Evolutionary conservation across 2,797 vertebrate genomes (phyloP), one percentile per base, ranked within the genome.

Genomic region (Artibeus jamaicensis): DNA sequence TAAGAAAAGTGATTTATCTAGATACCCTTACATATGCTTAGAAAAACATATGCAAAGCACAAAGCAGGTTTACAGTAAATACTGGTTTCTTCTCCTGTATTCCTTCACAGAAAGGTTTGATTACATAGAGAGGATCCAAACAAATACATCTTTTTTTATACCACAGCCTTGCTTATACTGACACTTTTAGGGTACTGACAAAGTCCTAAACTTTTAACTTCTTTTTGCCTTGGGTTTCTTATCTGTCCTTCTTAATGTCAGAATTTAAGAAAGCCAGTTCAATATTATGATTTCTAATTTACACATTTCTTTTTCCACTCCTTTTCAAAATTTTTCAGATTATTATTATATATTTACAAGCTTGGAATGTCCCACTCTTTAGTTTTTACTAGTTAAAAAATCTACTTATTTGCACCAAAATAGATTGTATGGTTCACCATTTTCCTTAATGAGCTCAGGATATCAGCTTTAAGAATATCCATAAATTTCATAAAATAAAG

Each of bases 401-500:
- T 77, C 67, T n/a, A 74, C 2, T 92, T 87, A 78, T 32, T n/a
- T 90, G 15, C 2, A 96, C 37, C 34, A 46, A 73, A 93, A 95
- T 59, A 67, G 46, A 67, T 21, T 37, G 24, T 65, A 39, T 68
- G 22, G 48, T 50, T 22, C 46, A 86, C 21, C 12, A 71, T 73
- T 89, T 92, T 92, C 39, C 46, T 92, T 53, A 90, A 89, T 84
- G 37, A 94, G 50, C 37, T 70, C 7, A 91, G 34, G 34, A 3
- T 59, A 44, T 42, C 42, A 68, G 76, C 24, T 83, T 82, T 77
- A 83, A 32, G 12, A 59, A 55, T 59, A 73, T 22, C 22, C 42
- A 77, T 53, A 62, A 6, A n/a, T 86, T 86, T 93, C 73, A 81
- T n/a, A 76, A 91, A 86, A 82, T 42, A 85, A 93, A 92, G 39